Percentiles rank a stretch among this genome's conserved stretches.
Conservation (phyloP, 2,113 vertebrate genomes). For the Colinus virginianus region DNA sequence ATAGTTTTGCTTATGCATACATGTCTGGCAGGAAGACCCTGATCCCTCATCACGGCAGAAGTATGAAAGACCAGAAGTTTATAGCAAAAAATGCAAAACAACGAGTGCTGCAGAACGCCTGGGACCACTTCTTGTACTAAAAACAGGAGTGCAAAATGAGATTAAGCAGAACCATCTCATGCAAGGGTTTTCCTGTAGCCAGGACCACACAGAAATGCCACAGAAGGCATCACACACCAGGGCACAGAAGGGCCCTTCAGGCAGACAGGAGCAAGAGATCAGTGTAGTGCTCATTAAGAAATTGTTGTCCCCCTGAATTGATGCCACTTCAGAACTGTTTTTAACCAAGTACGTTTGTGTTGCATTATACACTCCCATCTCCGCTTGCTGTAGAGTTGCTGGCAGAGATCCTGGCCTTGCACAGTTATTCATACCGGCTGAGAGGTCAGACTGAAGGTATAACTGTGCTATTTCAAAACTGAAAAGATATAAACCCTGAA, state of each 20-base stretch:
- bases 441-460: neutral
- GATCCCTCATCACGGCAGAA: neutral
- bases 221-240: neutral
- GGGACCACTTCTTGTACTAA: neutral
- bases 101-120: neutral
- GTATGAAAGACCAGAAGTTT: neutral
- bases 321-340: neutral
- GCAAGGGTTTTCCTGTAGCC: neutral
- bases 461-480: neutral
- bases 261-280: neutral
- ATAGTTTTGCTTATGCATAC: slow-evolving; percentile 6
- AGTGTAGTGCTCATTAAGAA: neutral
- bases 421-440: neutral
- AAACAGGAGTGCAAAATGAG: neutral
- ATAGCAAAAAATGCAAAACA: neutral
- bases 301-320: neutral
- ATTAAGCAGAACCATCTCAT: neutral
- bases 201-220: neutral
- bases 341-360: neutral
- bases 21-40: neutral
- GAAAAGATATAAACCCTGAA: neutral
- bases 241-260: neutral
- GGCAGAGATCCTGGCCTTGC: neutral
- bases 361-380: neutral
- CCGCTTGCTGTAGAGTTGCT: neutral